These are phyloP conservation scores for Papilio machaon DNA, from an alignment of 1,140 invertebrate species.

Conservation along the genomic window DNA sequence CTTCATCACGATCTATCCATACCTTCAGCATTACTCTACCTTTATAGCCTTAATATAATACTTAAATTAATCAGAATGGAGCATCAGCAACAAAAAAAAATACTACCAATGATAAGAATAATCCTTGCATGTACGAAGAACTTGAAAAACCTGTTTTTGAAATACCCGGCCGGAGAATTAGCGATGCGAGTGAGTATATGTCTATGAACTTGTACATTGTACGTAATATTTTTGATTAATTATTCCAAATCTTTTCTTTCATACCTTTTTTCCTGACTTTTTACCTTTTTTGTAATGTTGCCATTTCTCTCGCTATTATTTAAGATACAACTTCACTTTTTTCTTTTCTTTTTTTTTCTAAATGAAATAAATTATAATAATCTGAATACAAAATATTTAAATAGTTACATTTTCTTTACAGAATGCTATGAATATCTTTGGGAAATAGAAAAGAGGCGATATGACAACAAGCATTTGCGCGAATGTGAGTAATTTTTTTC, in stretches of 20 bases:
- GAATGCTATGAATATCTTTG: slow-evolving; percentile 17
- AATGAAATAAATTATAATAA: no score
- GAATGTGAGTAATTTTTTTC: not conserved
- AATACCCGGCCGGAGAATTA: not conserved
- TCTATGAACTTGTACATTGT: not conserved
- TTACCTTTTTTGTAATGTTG: no score
- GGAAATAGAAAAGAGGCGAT: not conserved
- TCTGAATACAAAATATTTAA: no score
- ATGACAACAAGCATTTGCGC: not conserved
- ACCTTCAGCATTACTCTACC: no score
- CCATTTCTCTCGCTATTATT: no score
- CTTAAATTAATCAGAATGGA: not conserved
- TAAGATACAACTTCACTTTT: no score
- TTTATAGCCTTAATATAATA: not conserved
- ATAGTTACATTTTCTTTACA: not conserved
- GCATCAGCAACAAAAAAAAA: not conserved
- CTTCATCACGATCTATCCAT: no score
- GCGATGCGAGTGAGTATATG: slow-evolving; percentile 6
- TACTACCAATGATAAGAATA: not conserved
- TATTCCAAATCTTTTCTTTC: no score
- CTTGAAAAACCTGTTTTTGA: slow-evolving; percentile 15
- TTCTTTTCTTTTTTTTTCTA: no score
- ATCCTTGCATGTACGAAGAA: not conserved
- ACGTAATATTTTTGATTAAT: no score
- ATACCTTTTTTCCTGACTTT: no score